Evolutionary conservation across 2,113 vertebrate species (phyloP), one percentile per base, ranked within the genome.

Genomic region (Narcine bancroftii): DNA sequence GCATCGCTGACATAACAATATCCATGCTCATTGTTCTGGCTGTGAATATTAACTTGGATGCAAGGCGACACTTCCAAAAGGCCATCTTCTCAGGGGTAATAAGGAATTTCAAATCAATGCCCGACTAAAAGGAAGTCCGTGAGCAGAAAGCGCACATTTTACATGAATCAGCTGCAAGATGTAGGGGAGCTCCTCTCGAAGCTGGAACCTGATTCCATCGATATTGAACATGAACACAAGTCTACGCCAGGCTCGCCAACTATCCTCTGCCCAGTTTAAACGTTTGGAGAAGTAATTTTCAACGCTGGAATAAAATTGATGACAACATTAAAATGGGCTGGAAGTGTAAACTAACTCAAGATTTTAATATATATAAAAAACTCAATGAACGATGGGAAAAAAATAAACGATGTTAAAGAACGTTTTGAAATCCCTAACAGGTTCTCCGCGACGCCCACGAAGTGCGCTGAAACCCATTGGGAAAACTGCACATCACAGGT

Each of bases 271-370:
- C n/a, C 87, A 91, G 60, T 60, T 33, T 60, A 87, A 87, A 36
- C n/a, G 81, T 87, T 85, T 85, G 53, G 29, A 24, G n/a, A 85
- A 60, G 53, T n/a, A 60, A 21, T 60, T 7, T 60, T 60, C 60
- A 87, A 87, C 56, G 53, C 81, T 60, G 53, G 81, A 60, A 63
- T 87, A 85, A 85, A 21, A 85, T 85, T 85, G 56, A 53, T 21
- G 15, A 60, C 36, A 87, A 60, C 15, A 33, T 42, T 5, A 72
- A 60, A n/a, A 36, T 87, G 79, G n/a, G 17, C 6, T 60, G 81
- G 50, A 85, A 85, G 17, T 85, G 50, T 6, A 85, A 53, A 9
- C 15, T 10, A 19, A 15, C 53, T 60, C 11, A 85, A 85, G 33
- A 85, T 60, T 85, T 85, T 85, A 85, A 85, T 60, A 50, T 10